Base-by-base conservation (phyloP, 1,140 invertebrate species). In the Pseudomyrmex pallidus region DNA sequence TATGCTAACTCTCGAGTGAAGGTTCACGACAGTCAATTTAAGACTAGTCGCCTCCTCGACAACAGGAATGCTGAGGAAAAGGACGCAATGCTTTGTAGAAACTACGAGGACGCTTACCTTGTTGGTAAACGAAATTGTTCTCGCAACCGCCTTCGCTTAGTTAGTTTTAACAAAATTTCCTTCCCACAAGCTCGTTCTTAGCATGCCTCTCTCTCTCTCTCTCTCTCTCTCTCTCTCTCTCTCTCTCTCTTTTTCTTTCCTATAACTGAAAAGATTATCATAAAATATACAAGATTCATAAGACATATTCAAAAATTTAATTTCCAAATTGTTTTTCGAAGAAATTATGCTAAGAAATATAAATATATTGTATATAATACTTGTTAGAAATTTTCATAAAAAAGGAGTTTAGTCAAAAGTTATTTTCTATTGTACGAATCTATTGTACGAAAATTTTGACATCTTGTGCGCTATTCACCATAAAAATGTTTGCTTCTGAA, bases 141-240 rank as follows among this genome's bases (percentile, higher is more conserved):
- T 80, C 76, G 72, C n/a, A 54, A 80, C 76, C 76, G 44, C 66
- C 76, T 80, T 80, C 66, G 76, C 76, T 80, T 72, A 80, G 76
- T 80, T 80, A 80, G 66, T 80, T 80, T 80, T 80, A 80, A 80
- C 76, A 70, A 66, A 80, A 80, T 80, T 80, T 80, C 46, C 22
- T 54, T 22, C 22, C 44, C 54, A 59, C 54, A 50, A 70, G 66
- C 76, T 80, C 44, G 20, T 77, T 66, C 74, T 25, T 63, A 13
- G 15, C 56, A 4, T 59, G n/a, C 25, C 15, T n/a, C 50, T 15
- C 48, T 46, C 12, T 64, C 20, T 25, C 50, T 25, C 25, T 25
- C 25, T 25, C 25, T 25, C 25, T 25, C 25, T 25, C 25, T 25
- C 25, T 25, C 25, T 25, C 25, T 25, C 22, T 25, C 22, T 22